phyloP scores from a whole-genome alignment of 2,113 vertebrate species.

The Pluvianellus socialis region DNA sequence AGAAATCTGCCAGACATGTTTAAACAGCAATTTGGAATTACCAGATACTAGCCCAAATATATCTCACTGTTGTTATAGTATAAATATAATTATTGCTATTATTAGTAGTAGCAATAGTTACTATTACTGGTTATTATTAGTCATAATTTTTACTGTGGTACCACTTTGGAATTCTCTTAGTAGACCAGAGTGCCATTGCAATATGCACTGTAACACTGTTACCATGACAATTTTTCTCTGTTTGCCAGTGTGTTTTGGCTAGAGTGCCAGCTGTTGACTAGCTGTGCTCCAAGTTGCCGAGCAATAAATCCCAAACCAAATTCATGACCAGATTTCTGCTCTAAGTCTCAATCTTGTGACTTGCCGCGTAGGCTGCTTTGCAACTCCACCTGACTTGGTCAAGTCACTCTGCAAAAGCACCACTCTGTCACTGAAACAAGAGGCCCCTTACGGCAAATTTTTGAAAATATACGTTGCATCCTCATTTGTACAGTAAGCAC shows the following conservation, averaged over 20 bases:
- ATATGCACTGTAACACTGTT: not conserved
- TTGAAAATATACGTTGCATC: fast-evolving
- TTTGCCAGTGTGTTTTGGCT: conserved; percentile 50
- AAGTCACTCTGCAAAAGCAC: not conserved
- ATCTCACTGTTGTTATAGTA: conserved; percentile 1
- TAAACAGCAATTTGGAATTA: conserved; percentile 18
- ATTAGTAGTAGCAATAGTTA: conserved; percentile 14
- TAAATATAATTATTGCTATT: conserved; percentile 37
- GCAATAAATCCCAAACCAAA: conserved; percentile 65
- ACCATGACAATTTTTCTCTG: conserved; percentile 52
- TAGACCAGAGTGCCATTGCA: not conserved
- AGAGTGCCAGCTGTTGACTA: conserved; percentile 46
- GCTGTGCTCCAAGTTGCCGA: conserved; percentile 48
- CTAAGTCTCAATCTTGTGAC: not conserved
- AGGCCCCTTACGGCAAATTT: fast-evolving
- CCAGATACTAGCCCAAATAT: conserved; percentile 36
- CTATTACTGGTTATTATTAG: conserved; percentile 47
- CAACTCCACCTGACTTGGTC: not conserved
- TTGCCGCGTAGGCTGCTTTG: not conserved
- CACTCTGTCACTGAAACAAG: not conserved
- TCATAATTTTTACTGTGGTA: conserved; percentile 33
- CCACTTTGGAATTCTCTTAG: conserved; percentile 36
- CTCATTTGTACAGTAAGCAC: not conserved
- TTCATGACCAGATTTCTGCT: conserved; percentile 48
- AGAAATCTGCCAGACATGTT: not conserved